Conservation (phyloP, 2,797 vertebrate genomes). For the Luscinia luscinia region DNA sequence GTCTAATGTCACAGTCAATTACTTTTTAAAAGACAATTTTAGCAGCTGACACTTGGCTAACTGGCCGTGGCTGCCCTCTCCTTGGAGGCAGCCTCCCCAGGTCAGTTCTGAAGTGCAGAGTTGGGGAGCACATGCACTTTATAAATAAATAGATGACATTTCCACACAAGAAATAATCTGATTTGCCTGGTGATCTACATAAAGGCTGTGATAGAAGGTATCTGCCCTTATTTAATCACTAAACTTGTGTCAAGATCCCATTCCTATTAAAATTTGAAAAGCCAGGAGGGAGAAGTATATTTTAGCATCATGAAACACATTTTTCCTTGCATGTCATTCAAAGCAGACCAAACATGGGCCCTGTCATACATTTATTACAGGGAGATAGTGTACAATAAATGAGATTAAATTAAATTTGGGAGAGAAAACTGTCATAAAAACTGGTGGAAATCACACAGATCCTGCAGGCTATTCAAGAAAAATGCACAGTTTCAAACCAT, state of each 20-base stretch:
- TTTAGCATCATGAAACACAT: background rate
- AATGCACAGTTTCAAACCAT: background rate
- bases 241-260: background rate
- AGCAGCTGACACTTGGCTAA: background rate
- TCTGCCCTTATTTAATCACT: background rate
- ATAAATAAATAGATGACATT: background rate
- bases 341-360: background rate
- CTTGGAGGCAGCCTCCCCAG: background rate
- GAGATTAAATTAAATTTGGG: background rate
- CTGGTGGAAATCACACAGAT: background rate
- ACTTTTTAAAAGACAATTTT: conserved; percentile 21
- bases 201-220: background rate
- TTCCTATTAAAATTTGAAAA: background rate
- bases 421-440: background rate
- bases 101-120: background rate
- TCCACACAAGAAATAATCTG: background rate
- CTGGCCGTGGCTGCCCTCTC: background rate
- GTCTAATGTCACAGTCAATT: conserved; percentile 16
- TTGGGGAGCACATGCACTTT: rapidly evolving
- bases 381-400: background rate
- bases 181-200: background rate
- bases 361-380: background rate
- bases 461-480: background rate
- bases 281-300: background rate
- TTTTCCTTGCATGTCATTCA: background rate